phyloP scores from a whole-genome alignment of 2,888 invertebrate genomes.

The Rugalucina vietnamica region DNA sequence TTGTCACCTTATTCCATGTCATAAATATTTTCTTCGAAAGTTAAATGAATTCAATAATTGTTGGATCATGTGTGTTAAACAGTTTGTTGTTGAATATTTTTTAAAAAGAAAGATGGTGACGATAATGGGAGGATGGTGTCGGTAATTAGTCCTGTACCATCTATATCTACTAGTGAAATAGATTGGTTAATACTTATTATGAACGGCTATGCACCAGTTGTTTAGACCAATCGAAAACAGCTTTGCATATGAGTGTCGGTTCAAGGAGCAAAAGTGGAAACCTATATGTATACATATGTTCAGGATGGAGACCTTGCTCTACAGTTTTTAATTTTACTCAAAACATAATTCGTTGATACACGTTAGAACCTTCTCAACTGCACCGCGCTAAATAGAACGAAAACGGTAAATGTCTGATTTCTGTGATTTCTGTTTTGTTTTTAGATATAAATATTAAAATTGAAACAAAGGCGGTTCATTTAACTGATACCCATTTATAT shows the following conservation, averaged over 20 bases:
- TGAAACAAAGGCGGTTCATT: too few species aligned
- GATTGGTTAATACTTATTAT: background rate
- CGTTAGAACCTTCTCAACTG: too few species aligned
- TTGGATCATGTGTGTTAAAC: background rate
- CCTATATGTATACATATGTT: too few species aligned
- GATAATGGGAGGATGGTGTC: background rate
- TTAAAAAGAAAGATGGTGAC: background rate
- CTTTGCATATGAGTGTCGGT: background rate
- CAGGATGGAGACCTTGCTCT: too few species aligned
- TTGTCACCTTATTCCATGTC: background rate
- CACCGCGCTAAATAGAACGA: too few species aligned
- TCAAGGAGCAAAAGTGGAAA: background rate
- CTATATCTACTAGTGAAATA: background rate
- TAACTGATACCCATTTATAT: too few species aligned
- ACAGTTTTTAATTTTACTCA: too few species aligned
- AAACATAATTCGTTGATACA: too few species aligned
- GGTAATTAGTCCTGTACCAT: background rate
- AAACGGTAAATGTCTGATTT: too few species aligned
- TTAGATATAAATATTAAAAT: too few species aligned
- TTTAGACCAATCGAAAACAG: background rate
- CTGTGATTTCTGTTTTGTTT: too few species aligned
- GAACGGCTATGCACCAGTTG: background rate
- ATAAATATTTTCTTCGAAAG: background rate
- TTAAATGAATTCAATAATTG: background rate
- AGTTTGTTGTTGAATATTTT: background rate